phyloP scores from a whole-genome alignment of 2,888 invertebrate genomes.

The Brachycybe producta region DNA sequence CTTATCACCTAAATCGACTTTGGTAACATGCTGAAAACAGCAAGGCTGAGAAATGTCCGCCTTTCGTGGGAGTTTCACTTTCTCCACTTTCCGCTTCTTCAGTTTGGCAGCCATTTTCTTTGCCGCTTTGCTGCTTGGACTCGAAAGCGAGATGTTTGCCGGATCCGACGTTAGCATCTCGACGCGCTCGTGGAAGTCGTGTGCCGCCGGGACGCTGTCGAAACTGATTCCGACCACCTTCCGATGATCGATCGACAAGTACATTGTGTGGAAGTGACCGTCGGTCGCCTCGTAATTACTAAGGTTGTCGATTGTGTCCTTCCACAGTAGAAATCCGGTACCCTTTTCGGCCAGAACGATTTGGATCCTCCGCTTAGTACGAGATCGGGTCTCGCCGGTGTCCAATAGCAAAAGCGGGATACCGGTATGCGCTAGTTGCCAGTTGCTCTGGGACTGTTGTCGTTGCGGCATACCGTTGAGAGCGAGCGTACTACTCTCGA shows the following conservation, averaged over 20 bases:
- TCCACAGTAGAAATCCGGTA: constrained; percentile 68
- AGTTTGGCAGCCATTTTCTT: constrained; percentile 32
- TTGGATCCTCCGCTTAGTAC: constrained; percentile 52
- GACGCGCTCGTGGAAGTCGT: constrained; percentile 53
- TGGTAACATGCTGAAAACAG: constrained; percentile 70
- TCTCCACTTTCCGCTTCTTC: constrained; percentile 26
- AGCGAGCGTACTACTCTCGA: constrained; percentile 33
- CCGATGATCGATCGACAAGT: constrained; percentile 60
- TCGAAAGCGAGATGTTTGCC: constrained; percentile 59
- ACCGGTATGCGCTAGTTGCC: constrained; percentile 63
- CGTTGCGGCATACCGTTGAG: constrained; percentile 20
- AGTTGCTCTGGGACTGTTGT: constrained; percentile 38
- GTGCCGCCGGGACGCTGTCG: constrained; percentile 57
- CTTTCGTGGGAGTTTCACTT: constrained; percentile 50
- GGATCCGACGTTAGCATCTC: constrained; percentile 59
- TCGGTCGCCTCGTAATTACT: constrained; percentile 58
- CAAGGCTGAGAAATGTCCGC: constrained; percentile 71
- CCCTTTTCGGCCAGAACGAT: constrained; percentile 62
- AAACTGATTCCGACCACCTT: constrained; percentile 65
- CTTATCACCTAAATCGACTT: constrained; percentile 53
- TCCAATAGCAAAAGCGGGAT: constrained; percentile 65
- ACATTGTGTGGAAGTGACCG: constrained; percentile 60
- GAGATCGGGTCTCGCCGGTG: constrained; percentile 56
- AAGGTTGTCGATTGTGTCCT: constrained; percentile 63
- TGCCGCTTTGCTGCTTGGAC: constrained; percentile 36